These are phyloP conservation scores for Drosophila cyrtoloma DNA, from an alignment of 2,888 invertebrate genomes.

Conservation along the genomic window DNA sequence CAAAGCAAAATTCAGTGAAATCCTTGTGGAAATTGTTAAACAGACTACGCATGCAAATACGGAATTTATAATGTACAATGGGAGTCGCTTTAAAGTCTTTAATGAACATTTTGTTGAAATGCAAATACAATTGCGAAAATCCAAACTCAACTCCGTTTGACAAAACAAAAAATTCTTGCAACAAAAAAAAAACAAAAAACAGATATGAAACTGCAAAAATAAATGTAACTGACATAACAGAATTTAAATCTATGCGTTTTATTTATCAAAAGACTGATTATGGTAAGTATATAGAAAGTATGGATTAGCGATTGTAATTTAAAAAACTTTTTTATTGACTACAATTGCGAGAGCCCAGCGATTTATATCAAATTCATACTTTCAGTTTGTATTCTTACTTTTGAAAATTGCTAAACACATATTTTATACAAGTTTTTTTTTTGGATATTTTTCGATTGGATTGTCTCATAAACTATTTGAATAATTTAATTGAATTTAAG, in stretches of 20 bases:
- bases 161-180: conserved; percentile 67
- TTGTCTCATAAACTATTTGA: neutral
- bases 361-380: neutral
- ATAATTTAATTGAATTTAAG: neutral
- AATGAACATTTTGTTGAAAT: conserved; percentile 66
- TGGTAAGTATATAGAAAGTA: conserved; percentile 25
- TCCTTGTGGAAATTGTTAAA: conserved; percentile 69
- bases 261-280: neutral
- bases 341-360: neutral
- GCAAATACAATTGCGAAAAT: conserved; percentile 58
- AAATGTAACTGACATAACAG: conserved; percentile 79
- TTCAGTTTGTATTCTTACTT: neutral
- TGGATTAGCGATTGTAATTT: neutral
- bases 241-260: conserved; percentile 23
- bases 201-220: conserved; percentile 78
- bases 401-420: neutral
- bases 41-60: conserved; percentile 79
- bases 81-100: conserved; percentile 78
- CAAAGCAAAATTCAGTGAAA: conserved; percentile 42
- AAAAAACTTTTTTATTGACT: neutral
- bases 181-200: conserved; percentile 52
- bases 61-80: conserved; percentile 81
- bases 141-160: conserved; percentile 68
- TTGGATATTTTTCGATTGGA: neutral
- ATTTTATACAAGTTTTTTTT: neutral